A percentile compares a stretch with the other conserved stretches of the same genome.
Conservation (phyloP, 2,888 invertebrate genomes). For the Oligia fasciuncula region DNA sequence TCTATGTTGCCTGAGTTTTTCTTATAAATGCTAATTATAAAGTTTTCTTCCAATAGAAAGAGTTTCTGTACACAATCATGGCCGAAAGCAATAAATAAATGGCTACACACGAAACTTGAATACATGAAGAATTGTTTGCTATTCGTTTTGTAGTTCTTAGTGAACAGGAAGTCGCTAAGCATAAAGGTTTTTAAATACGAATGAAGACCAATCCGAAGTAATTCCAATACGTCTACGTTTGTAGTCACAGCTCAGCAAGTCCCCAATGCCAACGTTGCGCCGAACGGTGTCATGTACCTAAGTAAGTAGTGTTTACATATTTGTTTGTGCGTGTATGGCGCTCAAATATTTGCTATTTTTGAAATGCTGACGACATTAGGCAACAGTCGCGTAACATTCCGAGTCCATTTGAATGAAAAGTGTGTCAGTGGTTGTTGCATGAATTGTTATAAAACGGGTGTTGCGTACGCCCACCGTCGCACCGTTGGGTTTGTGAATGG, state of each 20-base stretch:
- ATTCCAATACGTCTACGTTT: constrained; percentile 13
- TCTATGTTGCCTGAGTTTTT: constrained; percentile 1
- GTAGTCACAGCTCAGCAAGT: constrained; percentile 33
- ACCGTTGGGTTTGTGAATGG: constrained; percentile 82
- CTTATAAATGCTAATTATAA: neutral
- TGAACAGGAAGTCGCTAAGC: constrained; percentile 1
- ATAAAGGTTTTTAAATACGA: neutral
- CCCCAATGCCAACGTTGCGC: constrained; percentile 37
- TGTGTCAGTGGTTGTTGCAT: constrained; percentile 71
- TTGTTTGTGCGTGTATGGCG: constrained; percentile 48
- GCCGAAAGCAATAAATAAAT: neutral
- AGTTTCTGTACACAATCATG: neutral
- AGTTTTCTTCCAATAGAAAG: neutral
- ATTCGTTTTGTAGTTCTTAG: neutral
- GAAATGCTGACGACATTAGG: constrained; percentile 55
- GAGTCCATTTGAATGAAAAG: constrained; percentile 67
- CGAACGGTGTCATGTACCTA: constrained; percentile 22
- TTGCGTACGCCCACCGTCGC: constrained; percentile 78
- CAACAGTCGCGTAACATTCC: constrained; percentile 67
- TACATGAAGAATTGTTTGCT: neutral
- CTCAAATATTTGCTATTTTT: constrained; percentile 64
- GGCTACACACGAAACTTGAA: neutral
- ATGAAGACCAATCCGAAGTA: constrained; percentile 4
- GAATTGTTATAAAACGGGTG: constrained; percentile 76
- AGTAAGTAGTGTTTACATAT: constrained; percentile 45